Percentiles rank a stretch among this genome's conserved stretches.
These are phyloP conservation scores for Paracentrotus lividus DNA, from an alignment of 53 echinoderm and acorn worm species.

Conservation along the genomic window DNA sequence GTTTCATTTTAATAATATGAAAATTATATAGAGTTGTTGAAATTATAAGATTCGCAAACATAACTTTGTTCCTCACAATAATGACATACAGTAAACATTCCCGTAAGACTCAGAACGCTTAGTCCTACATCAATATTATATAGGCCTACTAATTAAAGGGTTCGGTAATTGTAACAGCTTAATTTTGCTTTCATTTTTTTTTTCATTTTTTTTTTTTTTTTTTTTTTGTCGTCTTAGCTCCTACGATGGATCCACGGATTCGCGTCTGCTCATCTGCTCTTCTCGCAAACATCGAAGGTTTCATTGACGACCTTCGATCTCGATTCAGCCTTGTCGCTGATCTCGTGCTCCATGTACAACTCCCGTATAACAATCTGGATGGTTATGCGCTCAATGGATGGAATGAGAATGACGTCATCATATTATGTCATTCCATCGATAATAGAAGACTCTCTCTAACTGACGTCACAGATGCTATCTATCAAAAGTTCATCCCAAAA, in stretches of 20 bases:
- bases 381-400: neutral
- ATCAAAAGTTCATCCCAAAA: neutral
- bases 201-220: neutral
- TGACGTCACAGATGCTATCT: conserved; percentile 55
- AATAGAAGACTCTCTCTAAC: conserved; percentile 37
- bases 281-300: neutral
- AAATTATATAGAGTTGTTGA: no score
- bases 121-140: no score
- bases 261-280: conserved; percentile 23
- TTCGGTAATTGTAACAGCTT: neutral
- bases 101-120: no score
- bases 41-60: no score
- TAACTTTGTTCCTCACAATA: no score
- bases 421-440: conserved; percentile 49
- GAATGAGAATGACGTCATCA: conserved; percentile 5
- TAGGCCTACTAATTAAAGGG: no score
- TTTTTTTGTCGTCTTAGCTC: no score
- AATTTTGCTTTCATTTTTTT: neutral
- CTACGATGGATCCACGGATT: neutral
- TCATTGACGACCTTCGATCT: neutral
- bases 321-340: neutral
- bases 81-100: no score
- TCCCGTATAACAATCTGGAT: conserved; percentile 39
- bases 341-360: neutral
- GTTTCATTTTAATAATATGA: no score